These are phyloP conservation scores for Oppia nitens DNA, from an alignment of 1,140 invertebrate species.

Conservation along the genomic window DNA sequence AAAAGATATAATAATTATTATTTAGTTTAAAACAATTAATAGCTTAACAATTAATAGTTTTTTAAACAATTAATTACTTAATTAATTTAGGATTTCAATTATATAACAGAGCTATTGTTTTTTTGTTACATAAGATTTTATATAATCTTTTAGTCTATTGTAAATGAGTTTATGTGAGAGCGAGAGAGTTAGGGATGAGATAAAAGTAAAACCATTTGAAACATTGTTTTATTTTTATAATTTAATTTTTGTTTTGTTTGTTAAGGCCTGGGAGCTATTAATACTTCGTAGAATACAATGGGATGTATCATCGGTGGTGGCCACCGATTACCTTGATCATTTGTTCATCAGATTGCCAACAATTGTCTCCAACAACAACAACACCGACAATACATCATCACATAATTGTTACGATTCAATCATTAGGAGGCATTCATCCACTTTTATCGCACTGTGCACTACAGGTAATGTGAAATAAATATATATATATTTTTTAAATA, in stretches of 20 bases:
- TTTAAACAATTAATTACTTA: no score
- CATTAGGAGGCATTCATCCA: slow-evolving; percentile 47
- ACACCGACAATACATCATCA: slow-evolving; percentile 2
- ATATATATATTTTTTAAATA: no score
- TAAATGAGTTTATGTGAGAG: neutral
- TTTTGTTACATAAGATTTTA: no score
- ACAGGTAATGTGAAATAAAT: no score
- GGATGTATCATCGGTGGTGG: slow-evolving; percentile 22
- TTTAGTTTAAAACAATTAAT: neutral
- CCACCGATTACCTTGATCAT: slow-evolving; percentile 22
- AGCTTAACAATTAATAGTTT: neutral
- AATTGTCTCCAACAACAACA: slow-evolving; percentile 1
- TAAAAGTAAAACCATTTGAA: neutral
- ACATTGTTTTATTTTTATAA: slow-evolving; percentile 27
- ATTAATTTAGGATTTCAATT: no score
- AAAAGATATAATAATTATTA: slow-evolving; percentile 3
- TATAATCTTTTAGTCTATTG: no score
- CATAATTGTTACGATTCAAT: slow-evolving; percentile 3
- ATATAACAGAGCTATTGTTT: no score
- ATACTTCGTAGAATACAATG: slow-evolving; percentile 20
- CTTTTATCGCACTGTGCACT: slow-evolving; percentile 55
- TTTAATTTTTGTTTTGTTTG: slow-evolving; percentile 48
- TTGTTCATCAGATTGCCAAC: slow-evolving; percentile 16
- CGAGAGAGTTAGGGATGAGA: neutral
- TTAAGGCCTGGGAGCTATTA: slow-evolving; percentile 23